Conservation (phyloP, 2,888 invertebrate species). For the Mimumesa dahlbomi region DNA sequence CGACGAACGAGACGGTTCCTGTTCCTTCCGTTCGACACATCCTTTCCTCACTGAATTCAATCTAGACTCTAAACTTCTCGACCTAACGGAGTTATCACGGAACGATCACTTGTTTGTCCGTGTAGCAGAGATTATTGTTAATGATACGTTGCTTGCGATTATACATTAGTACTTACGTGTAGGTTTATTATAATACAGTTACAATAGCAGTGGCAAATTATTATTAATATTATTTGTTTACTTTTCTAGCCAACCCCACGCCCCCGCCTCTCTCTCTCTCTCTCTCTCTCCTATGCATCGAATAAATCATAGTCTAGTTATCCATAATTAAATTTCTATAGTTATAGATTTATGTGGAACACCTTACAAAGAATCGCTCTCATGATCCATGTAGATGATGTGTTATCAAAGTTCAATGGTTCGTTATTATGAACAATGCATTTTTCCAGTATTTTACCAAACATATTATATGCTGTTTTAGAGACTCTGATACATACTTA, state of each 20-base stretch:
- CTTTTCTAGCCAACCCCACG: too few species aligned
- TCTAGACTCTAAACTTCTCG: slow-evolving; percentile 43
- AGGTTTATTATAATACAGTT: background rate
- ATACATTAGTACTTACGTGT: background rate
- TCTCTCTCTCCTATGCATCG: background rate
- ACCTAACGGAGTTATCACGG: slow-evolving; percentile 36
- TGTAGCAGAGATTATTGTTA: slow-evolving; percentile 26
- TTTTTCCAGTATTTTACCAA: too few species aligned
- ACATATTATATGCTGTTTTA: too few species aligned
- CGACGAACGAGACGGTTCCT: slow-evolving; percentile 46
- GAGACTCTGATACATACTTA: too few species aligned
- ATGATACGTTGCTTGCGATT: slow-evolving; percentile 6
- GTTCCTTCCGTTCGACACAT: background rate
- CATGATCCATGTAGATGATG: too few species aligned
- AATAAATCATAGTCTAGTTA: background rate
- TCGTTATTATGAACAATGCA: background rate
- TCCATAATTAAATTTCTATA: too few species aligned
- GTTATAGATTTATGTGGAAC: background rate
- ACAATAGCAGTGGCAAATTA: background rate
- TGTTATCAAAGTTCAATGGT: too few species aligned
- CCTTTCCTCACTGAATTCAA: slow-evolving; percentile 30
- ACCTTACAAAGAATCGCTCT: too few species aligned
- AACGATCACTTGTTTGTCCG: slow-evolving; percentile 52
- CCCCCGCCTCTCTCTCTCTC: too few species aligned
- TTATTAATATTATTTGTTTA: too few species aligned